Base-by-base conservation (phyloP, 2,888 invertebrate species). In the Neoscelio sp. region DNA sequence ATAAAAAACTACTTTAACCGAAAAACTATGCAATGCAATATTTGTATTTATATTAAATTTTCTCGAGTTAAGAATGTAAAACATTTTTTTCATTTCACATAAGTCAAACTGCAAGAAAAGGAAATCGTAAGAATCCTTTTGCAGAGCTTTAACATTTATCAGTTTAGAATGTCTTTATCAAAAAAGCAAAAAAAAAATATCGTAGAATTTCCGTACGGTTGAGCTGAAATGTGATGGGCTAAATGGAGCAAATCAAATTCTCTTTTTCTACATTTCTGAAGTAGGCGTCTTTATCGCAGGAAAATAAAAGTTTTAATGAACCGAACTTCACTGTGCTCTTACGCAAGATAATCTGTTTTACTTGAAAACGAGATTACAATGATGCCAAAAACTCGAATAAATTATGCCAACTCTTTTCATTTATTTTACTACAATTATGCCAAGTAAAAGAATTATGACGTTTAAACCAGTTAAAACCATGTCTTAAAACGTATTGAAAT, bases 301-400 rank as follows among this genome's bases (percentile, higher is more conserved):
- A 52, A 46, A 50, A 62, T 54, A 54, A 74, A 74, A 74, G 73
- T 74, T 74, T 74, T 74, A 74, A 74, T 64, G 73, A 74, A 65
- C 56, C 48, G 46, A 65, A 65, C 50, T 73, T 73, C 18, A 44
- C 52, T 54, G 20, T 35, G 42, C 44, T 74, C 50, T 65, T 28
- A 23, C 58, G 58, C 48, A 74, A 74, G 65, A 50, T 65, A 65
- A 65, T 58, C 65, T 74, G 35, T 26, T 48, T 46, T 13, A 62
- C 40, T 30, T 42, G 67, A 52, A 52, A 75, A 60, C 23, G 75
- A 15, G 42, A 60, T 75, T 65, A 67, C 67, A 67, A 52, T 52
- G 52, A 33, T 48, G 42, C 12, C 44, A 40, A 46, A 44, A 60
- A 58, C n/a, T 65, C 18, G 50, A 30, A 26, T 35, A 71, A 46